Conservation (phyloP, 2,113 vertebrate species). For the Saguinus imperator region DNA sequence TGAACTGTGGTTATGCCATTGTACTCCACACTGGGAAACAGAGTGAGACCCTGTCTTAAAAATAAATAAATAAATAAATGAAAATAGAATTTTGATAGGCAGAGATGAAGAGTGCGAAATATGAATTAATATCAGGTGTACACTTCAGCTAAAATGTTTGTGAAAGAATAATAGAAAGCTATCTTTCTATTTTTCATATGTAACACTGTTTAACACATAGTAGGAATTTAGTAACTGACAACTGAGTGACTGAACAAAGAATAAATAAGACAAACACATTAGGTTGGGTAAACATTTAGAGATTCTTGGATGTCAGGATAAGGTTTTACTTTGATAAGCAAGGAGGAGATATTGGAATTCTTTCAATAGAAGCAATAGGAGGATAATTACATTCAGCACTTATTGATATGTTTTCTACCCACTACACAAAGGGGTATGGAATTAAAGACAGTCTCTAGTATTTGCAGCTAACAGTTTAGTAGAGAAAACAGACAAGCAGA, state of each 20-base stretch:
- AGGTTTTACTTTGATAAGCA: constrained; percentile 39
- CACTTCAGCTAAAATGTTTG: background rate
- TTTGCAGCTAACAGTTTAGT: background rate
- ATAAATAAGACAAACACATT: background rate
- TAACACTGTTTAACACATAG: background rate
- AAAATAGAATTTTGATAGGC: background rate
- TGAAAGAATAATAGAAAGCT: background rate
- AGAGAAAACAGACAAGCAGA: background rate
- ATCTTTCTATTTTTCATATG: constrained; percentile 25
- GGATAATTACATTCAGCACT: background rate
- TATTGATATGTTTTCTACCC: background rate
- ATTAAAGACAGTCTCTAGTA: background rate
- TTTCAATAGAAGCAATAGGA: background rate
- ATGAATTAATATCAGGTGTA: background rate
- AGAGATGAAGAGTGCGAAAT: background rate
- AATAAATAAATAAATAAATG: background rate
- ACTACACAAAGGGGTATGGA: background rate
- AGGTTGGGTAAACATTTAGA: background rate
- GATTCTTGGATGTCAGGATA: background rate
- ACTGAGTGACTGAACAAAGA: background rate
- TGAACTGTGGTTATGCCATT: too few relatives aligned
- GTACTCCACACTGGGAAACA: too few relatives aligned
- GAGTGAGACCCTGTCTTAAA: too few relatives aligned
- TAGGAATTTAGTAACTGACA: background rate
- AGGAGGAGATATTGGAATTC: background rate